Evolutionary conservation across 2,888 invertebrate species (phyloP), one percentile per base, ranked within the genome.

Genomic region (Leptothorax acervorum): DNA sequence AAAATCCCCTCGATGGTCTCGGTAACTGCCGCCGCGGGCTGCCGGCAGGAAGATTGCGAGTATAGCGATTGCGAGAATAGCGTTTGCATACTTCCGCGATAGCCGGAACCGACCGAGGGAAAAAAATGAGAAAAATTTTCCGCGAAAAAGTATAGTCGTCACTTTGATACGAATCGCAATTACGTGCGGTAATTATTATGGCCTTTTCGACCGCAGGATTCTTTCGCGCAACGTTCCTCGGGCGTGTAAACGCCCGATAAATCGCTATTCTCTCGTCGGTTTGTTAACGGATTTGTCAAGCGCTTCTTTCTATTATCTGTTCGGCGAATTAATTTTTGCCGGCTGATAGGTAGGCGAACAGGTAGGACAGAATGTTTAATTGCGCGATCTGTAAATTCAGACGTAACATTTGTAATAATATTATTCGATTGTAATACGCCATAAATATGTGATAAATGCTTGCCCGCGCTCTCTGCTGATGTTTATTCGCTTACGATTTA

Each of bases 371-470:
- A 8, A 63, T 35, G 45, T 23, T 81, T 81, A 81, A 81, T 81
- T 60, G 60, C 57, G 35, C 57, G 35, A 73, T 60, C 28, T 18
- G 57, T n/a, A 57, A 65, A 78, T 68, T 78, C 53, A 45, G n/a
- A n/a, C 31, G 55, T 78, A 78, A 57, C 73, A 60, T 81, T 81
- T 73, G 48, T 35, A 60, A 81, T 48, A 81, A 81, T 81, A 79
- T 71, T 71, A 71, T 60, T 81, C 60, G 73, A 73, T 73, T 73
- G 76, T 48, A 60, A 73, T 60, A 39, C 12, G 28, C 39, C 18
- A 23, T 81, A 81, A 81, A 81, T 81, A 60, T 60, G 60, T 39
- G 45, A 81, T 73, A 71, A 81, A 73, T 60, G 60, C 23, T 73
- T 60, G 28, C 60, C 23, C 12, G 28, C 15, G 42, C 78, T 48